Conservation (phyloP, 2,113 vertebrate genomes). For the Sander vitreus region DNA sequence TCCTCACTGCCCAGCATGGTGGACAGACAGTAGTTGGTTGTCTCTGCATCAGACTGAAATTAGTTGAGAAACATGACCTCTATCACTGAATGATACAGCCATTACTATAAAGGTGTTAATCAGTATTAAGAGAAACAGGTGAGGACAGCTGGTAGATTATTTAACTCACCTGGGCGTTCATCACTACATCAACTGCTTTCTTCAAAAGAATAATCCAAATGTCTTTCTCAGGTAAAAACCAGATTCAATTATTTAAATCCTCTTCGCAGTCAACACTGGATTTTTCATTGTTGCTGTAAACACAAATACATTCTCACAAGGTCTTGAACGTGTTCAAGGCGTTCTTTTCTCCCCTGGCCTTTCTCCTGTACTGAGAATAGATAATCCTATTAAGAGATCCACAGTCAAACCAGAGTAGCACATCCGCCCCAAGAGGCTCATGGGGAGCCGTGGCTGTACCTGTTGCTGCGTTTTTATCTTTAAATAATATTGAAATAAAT, state of each 20-base stretch:
- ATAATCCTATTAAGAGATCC: conserved; percentile 83
- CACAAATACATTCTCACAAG: not conserved
- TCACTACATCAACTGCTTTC: not conserved
- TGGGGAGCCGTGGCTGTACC: conserved; percentile 37
- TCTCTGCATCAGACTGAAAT: conserved; percentile 48
- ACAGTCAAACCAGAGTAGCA: conserved; percentile 59
- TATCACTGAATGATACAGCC: not conserved
- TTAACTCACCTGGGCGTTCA: conserved; percentile 65
- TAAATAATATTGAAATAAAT: not conserved
- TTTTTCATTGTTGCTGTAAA: conserved; percentile 1
- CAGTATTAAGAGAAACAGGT: conserved; percentile 17
- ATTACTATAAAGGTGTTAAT: conserved; percentile 6
- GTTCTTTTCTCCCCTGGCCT: conserved; percentile 29
- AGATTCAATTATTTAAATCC: conserved; percentile 5
- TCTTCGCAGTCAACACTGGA: not conserved
- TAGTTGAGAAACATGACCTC: not conserved
- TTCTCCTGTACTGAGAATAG: conserved; percentile 59
- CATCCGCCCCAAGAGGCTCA: conserved; percentile 64
- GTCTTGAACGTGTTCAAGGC: conserved; percentile 2
- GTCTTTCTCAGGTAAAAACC: not conserved
- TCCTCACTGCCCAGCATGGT: conserved; percentile 61
- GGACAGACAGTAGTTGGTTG: conserved; percentile 33
- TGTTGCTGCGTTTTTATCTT: conserved; percentile 11
- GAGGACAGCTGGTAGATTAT: conserved; percentile 4
- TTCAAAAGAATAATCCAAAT: conserved; percentile 9